Evolutionary conservation across 2,888 invertebrate genomes (phyloP).

Genomic region (Syritta pipiens): DNA sequence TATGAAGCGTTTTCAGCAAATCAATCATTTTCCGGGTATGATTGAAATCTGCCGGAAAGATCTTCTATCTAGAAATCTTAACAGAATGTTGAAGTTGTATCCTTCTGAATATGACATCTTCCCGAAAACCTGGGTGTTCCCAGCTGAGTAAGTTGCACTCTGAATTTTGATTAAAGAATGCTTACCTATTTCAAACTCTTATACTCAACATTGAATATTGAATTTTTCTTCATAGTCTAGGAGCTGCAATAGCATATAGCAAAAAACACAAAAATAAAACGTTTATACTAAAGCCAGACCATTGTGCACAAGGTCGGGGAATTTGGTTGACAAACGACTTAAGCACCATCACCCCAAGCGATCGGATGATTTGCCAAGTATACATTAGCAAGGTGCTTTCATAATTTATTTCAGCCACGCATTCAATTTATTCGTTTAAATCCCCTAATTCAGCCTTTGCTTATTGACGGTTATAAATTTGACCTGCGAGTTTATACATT

Average conservation of each 20-base stretch:
- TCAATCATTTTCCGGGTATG: conserved; percentile 97
- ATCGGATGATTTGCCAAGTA: conserved; percentile 92
- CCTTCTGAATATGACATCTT: conserved; percentile 95
- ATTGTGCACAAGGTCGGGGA: conserved; percentile 93
- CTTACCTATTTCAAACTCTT: no score
- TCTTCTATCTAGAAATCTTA: conserved; percentile 91
- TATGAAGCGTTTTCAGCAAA: conserved; percentile 94
- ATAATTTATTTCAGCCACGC: background rate
- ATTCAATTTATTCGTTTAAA: conserved; percentile 53
- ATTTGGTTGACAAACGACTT: conserved; percentile 92
- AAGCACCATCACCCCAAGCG: conserved; percentile 86
- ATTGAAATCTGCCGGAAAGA: conserved; percentile 94
- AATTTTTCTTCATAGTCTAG: conserved; percentile 80
- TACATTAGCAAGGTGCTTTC: conserved; percentile 83
- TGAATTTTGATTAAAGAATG: background rate
- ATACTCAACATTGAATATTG: no score
- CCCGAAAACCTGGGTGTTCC: conserved; percentile 96
- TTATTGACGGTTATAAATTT: conserved; percentile 95
- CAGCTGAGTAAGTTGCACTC: conserved; percentile 92
- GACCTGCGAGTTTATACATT: conserved; percentile 93
- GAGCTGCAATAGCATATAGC: conserved; percentile 85
- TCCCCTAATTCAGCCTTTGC: conserved; percentile 89
- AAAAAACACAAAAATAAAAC: conserved; percentile 86
- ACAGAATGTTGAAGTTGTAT: conserved; percentile 92
- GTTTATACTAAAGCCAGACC: conserved; percentile 94